Evolutionary conservation across 1,140 invertebrate species (phyloP).

Genomic region (Drosophila paulistorum): DNA sequence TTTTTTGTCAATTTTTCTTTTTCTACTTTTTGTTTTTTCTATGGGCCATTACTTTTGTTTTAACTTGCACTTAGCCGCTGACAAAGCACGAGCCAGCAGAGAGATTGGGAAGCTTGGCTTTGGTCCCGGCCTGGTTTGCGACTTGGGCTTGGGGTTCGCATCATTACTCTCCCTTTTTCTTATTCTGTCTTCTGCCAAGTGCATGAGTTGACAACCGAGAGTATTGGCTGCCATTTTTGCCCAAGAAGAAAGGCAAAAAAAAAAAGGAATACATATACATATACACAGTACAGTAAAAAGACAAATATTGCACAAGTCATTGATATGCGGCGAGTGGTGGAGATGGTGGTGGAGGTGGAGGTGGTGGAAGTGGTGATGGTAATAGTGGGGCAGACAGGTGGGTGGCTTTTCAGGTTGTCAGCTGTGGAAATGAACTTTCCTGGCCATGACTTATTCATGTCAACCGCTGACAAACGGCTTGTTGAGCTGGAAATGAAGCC

Average conservation of each 20-base stretch:
- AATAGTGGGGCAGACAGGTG: not conserved
- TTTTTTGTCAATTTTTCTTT: slow-evolving; percentile 43
- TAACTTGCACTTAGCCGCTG: slow-evolving; percentile 75
- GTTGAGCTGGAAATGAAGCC: slow-evolving; percentile 36
- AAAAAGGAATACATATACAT: not conserved
- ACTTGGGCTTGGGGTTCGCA: slow-evolving; percentile 35
- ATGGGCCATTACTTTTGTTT: slow-evolving; percentile 70
- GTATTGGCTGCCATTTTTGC: slow-evolving; percentile 71
- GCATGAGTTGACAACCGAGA: slow-evolving; percentile 74
- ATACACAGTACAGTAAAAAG: slow-evolving; percentile 30
- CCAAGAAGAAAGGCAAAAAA: slow-evolving; percentile 7
- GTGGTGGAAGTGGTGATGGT: not conserved
- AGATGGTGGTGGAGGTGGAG: not conserved
- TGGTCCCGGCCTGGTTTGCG: not conserved
- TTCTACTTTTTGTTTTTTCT: slow-evolving; percentile 41
- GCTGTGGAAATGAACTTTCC: slow-evolving; percentile 35
- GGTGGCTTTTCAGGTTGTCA: slow-evolving; percentile 18
- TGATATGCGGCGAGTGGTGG: slow-evolving; percentile 39
- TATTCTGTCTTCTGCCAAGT: slow-evolving; percentile 32
- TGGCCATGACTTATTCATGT: slow-evolving; percentile 76
- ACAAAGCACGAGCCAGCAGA: slow-evolving; percentile 55
- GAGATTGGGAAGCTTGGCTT: not conserved
- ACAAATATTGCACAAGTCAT: slow-evolving; percentile 80
- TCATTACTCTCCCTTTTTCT: slow-evolving; percentile 57
- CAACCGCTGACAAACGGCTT: slow-evolving; percentile 73